A percentile compares a stretch with the other conserved stretches of the same genome.
Conservation (phyloP, 1,140 invertebrate genomes). For the Mylabris phalerata region DNA sequence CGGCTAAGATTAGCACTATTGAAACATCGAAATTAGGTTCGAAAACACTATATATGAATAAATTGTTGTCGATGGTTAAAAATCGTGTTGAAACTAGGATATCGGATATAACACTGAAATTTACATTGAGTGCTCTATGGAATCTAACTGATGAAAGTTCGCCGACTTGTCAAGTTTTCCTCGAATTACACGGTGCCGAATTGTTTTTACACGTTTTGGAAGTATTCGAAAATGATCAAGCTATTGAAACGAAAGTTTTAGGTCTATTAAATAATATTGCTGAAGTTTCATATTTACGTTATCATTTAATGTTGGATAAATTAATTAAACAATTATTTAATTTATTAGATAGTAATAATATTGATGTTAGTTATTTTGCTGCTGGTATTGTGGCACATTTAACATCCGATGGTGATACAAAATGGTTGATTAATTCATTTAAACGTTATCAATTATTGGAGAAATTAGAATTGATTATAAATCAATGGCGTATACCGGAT, state of each 20-base stretch:
- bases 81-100: conserved; percentile 52
- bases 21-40: conserved; percentile 68
- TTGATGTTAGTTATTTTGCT: conserved; percentile 79
- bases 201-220: conserved; percentile 63
- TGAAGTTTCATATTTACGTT: conserved; percentile 58
- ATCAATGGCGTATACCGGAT: conserved; percentile 64
- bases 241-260: conserved; percentile 74
- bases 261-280: conserved; percentile 76
- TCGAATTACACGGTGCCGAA: conserved; percentile 62
- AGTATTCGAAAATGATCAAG: conserved; percentile 55
- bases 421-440: conserved; percentile 44
- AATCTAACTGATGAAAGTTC: conserved; percentile 76
- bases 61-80: conserved; percentile 62
- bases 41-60: conserved; percentile 64
- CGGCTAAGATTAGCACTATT: conserved; percentile 60
- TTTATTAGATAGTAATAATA: conserved; percentile 59
- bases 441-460: conserved; percentile 50
- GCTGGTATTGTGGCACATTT: conserved; percentile 76
- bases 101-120: conserved; percentile 72
- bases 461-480: conserved; percentile 53
- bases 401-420: conserved; percentile 52
- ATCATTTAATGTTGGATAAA: conserved; percentile 55
- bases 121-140: conserved; percentile 76
- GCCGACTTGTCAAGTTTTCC: conserved; percentile 65
- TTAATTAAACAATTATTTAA: conserved; percentile 54